Evolutionary conservation across 1,140 invertebrate species (phyloP), one percentile per base, ranked within the genome.

Genomic region (Drosophila setifemur): DNA sequence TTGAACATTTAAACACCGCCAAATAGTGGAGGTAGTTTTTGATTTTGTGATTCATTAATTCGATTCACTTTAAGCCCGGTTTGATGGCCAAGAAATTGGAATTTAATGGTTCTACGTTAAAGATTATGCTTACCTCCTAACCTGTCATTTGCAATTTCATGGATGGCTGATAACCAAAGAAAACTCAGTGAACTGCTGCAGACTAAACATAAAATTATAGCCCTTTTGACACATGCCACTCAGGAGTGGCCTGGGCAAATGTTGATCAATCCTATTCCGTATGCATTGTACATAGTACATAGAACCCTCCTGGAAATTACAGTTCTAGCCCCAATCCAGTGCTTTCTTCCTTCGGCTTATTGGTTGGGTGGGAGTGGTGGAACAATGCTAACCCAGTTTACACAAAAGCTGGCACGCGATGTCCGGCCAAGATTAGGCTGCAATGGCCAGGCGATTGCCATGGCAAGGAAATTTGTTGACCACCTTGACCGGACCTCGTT

Each of bases 391-490:
- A 82, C 77, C 77, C 60, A 83, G 48, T 83, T 81, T 68, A 53
- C 63, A 55, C 43, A 57, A 37, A 55, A 54, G 26, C 44, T 63
- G 67, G 78, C 77, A 81, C 77, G 77, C 77, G 78, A 81, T 81
- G 67, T 83, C 78, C 77, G 40, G 45, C 26, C 12, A 77, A 76
- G 72, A 79, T 70, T 79, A 75, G 49, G 55, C 29, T 58, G 40
- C 75, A 69, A 63, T 73, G 70, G 45, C 57, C 71, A 64, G n/a
- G 54, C 67, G 57, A 64, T 73, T 77, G 25, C 48, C 52, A 45
- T 35, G 58, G 35, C 49, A 42, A 68, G 44, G 28, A 43, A 42
- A 40, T 50, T 42, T 9, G 18, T 49, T 14, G 42, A 48, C 35
- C 52, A 33, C 47, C 71, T 67, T 52, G 49, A 69, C 47, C 29